phyloP scores from a whole-genome alignment of 1,140 invertebrate species.

The Steinernema feltiae region DNA sequence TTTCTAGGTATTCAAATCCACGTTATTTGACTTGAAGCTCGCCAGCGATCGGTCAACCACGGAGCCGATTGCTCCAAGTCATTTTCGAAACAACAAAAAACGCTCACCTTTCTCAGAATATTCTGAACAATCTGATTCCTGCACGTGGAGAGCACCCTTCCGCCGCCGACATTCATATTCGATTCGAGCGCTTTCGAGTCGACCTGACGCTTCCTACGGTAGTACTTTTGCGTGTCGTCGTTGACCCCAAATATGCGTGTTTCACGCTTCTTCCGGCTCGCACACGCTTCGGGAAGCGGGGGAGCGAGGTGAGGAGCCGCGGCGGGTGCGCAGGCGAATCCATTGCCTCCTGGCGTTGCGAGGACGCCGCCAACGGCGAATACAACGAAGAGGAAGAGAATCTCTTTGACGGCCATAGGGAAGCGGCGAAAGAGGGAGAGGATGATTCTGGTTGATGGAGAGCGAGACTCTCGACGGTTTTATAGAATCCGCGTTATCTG shows the following conservation, averaged over 20 bases:
- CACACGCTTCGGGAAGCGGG: background rate
- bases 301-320: background rate
- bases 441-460: background rate
- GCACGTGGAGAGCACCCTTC: background rate
- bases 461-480: background rate
- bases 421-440: too few relatives aligned
- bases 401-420: background rate
- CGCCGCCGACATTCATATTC: background rate
- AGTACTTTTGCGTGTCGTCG: background rate
- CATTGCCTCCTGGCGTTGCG: background rate
- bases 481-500: background rate
- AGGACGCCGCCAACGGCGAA: background rate
- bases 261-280: background rate
- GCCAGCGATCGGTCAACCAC: background rate
- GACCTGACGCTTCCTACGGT: background rate
- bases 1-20: too few relatives aligned
- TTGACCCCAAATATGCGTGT: background rate
- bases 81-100: background rate
- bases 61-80: background rate
- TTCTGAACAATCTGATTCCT: background rate
- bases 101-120: background rate
- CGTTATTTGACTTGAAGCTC: too few relatives aligned
- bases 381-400: too few relatives aligned
- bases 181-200: background rate
- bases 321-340: background rate